These are phyloP conservation scores for Sus scrofa DNA, from an alignment of 2,113 vertebrate species.

Conservation along the genomic window DNA sequence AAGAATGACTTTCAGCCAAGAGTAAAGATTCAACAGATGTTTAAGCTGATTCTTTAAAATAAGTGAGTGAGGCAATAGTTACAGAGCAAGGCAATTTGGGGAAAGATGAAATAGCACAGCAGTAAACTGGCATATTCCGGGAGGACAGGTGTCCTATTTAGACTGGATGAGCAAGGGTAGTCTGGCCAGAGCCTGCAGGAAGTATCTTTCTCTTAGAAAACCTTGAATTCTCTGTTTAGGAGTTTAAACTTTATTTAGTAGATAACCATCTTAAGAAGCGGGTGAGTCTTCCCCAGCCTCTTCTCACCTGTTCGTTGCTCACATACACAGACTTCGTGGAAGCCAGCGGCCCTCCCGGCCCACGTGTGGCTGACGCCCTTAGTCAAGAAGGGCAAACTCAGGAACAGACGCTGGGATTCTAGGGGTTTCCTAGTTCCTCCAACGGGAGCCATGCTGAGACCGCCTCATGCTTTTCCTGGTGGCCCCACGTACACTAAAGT, in stretches of 20 bases:
- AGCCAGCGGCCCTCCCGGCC: neutral
- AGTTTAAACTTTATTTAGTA: neutral
- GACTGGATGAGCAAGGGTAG: neutral
- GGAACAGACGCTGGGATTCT: rapidly evolving
- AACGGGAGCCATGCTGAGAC: too few species aligned
- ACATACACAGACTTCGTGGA: neutral
- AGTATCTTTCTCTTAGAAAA: neutral
- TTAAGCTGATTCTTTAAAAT: neutral
- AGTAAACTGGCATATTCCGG: neutral
- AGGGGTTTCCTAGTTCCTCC: neutral
- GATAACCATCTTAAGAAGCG: neutral
- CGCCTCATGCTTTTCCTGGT: neutral
- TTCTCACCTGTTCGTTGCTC: neutral
- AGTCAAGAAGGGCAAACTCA: neutral
- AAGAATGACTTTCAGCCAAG: neutral
- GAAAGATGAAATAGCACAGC: neutral
- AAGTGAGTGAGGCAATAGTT: rapidly evolving
- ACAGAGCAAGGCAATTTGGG: too few species aligned
- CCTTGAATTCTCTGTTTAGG: too few species aligned
- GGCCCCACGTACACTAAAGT: rapidly evolving
- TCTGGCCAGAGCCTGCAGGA: neutral
- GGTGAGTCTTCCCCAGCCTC: neutral
- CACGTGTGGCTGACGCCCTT: rapidly evolving
- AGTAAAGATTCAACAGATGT: neutral
- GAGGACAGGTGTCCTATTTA: neutral